Percentiles rank a stretch among this genome's conserved stretches.
Conservation (phyloP, 2,113 vertebrate species). For the Panurus biarmicus region DNA sequence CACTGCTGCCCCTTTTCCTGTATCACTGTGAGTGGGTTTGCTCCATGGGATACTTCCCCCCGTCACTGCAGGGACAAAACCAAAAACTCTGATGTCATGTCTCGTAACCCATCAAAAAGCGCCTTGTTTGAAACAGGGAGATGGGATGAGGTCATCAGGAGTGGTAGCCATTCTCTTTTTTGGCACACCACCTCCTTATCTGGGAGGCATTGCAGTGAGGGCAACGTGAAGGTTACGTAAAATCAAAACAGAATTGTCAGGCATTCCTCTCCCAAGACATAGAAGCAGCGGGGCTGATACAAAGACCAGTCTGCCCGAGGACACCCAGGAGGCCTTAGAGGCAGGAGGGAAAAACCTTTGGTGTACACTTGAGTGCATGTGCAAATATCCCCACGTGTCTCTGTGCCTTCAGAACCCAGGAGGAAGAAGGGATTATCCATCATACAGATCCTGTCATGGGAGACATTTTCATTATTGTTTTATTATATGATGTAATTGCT, state of each 20-base stretch:
- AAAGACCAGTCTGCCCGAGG: background rate
- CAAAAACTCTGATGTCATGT: slow-evolving; percentile 57
- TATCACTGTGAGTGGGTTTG: background rate
- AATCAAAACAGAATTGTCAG: background rate
- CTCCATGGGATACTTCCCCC: background rate
- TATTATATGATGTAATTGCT: background rate
- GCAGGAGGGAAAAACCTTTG: background rate
- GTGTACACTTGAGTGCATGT: background rate
- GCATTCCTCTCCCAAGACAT: slow-evolving; percentile 12
- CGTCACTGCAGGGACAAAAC: background rate
- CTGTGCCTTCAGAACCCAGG: background rate
- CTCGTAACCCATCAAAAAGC: slow-evolving; percentile 50
- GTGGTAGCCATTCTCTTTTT: slow-evolving; percentile 9
- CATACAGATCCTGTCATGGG: background rate
- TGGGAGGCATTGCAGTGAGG: background rate
- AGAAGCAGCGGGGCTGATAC: background rate
- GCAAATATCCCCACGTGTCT: background rate
- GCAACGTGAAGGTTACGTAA: background rate
- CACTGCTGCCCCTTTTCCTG: background rate
- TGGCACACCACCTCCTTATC: slow-evolving; percentile 35
- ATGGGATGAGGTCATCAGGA: slow-evolving; percentile 47
- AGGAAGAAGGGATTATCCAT: background rate
- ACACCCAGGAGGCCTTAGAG: background rate
- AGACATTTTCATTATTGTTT: background rate
- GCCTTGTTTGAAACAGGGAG: slow-evolving; percentile 45